These are phyloP conservation scores for Siniperca obscura DNA, from an alignment of 2,797 vertebrate genomes.

Conservation along the genomic window DNA sequence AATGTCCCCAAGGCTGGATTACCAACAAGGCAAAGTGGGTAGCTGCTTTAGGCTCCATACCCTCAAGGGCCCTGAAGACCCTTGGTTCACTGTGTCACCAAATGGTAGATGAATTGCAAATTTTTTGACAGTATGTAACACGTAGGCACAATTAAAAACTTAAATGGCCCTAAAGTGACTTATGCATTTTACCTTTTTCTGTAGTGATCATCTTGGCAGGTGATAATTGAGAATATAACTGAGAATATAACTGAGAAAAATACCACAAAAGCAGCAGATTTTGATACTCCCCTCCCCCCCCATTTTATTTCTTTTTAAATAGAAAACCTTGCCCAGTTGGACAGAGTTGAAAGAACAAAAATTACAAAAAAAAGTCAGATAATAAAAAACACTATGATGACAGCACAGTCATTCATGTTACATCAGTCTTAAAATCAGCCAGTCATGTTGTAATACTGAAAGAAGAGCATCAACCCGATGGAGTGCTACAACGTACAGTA, in stretches of 20 bases:
- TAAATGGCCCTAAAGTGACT: background rate
- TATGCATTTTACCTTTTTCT: background rate
- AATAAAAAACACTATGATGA: slow-evolving; percentile 51
- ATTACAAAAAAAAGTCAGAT: slow-evolving; percentile 60
- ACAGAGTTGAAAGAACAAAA: slow-evolving; percentile 75
- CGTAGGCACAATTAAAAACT: background rate
- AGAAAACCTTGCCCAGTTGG: slow-evolving; percentile 80
- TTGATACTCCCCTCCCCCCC: slow-evolving; percentile 62
- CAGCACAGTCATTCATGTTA: slow-evolving; percentile 49
- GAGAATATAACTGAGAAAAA: slow-evolving; percentile 33
- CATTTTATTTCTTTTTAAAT: slow-evolving; percentile 84
- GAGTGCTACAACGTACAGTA: slow-evolving; percentile 44
- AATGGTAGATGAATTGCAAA: background rate
- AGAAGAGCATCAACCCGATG: slow-evolving; percentile 20
- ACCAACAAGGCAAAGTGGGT: background rate
- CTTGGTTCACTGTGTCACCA: background rate
- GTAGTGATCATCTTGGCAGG: background rate
- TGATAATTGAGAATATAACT: background rate
- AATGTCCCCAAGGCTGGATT: slow-evolving; percentile 11
- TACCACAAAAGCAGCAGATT: slow-evolving; percentile 42
- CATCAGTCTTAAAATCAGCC: slow-evolving; percentile 49
- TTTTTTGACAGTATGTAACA: background rate
- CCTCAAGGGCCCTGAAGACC: background rate
- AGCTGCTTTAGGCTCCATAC: background rate
- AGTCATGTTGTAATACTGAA: slow-evolving; percentile 40